These are phyloP conservation scores for Gallinago jamesoni DNA, from an alignment of 2,113 vertebrate species.

Conservation along the genomic window DNA sequence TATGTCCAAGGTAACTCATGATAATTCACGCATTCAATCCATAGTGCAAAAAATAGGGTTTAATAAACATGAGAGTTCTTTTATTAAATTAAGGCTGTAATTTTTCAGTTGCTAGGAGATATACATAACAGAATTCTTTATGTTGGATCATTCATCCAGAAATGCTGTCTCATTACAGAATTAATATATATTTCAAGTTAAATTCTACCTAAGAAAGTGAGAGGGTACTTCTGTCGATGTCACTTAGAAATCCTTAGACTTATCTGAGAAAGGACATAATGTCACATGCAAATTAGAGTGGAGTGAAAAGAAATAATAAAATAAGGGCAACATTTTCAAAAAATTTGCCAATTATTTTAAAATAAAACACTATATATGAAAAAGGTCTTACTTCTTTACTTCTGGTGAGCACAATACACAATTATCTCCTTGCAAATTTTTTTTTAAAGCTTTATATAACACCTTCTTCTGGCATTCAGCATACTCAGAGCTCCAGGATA, in stretches of 20 bases:
- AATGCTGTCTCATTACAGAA: background rate
- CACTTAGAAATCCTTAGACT: background rate
- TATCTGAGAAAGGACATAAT: background rate
- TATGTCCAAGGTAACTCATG: background rate
- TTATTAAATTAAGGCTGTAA: background rate
- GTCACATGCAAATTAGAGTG: background rate
- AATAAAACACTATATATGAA: background rate
- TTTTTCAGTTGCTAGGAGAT: background rate
- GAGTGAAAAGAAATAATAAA: background rate
- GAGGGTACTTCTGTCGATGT: background rate
- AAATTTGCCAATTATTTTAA: background rate
- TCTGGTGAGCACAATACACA: background rate
- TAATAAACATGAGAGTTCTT: background rate
- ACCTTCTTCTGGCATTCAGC: background rate
- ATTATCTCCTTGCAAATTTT: background rate
- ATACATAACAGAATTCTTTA: background rate
- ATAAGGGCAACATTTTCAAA: background rate
- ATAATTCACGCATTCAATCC: background rate
- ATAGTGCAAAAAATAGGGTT: background rate
- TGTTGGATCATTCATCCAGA: background rate
- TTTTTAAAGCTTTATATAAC: background rate
- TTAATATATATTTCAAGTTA: background rate
- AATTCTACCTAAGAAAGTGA: background rate
- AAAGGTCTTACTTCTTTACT: conserved; percentile 9
- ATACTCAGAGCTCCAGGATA: background rate